Base-by-base conservation (phyloP, 2,797 vertebrate genomes). In the Chloroceryle amazona region DNA sequence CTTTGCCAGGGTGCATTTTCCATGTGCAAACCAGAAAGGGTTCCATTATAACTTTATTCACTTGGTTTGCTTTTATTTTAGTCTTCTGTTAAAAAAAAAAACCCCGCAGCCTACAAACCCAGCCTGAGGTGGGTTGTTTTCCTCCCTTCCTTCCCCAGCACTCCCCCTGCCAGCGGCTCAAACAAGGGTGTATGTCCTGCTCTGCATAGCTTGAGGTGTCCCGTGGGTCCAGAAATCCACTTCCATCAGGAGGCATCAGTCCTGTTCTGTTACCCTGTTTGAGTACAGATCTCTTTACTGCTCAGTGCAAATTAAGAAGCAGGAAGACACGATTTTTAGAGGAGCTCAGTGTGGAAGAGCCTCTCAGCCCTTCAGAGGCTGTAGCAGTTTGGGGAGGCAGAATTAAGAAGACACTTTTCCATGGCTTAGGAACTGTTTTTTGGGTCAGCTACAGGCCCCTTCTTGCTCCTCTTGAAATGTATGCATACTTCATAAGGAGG, bases 101-200 rank as follows among this genome's bases (percentile, higher is more conserved):
- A 58, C 1, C 14, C 46, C 35, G 13, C 41, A 28, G 15, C 19
- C 10, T 47, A 44, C 31, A 90, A 81, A 47, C 72, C 26, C 57
- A 87, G 29, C 17, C 60, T 4, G 20, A 55, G 19, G 33, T 81
- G 65, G 73, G 19, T 74, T 28, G 26, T 81, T 89, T 75, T 54
- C 29, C 39, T 90, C 70, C 51, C 22, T 75, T 90, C 73, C 54
- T 92, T 86, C n/a, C 42, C 35, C 31, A 82, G 4, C n/a, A 19
- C 28, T 55, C n/a, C 47, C n/a, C n/a, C 42, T 58, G n/a, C 5
- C 42, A 71, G 72, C 61, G 58, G 14, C 68, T 95, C 78, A 65
- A 76, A 89, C 78, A 89, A 95, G 94, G 94, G 94, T 86, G 55
- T 89, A 11, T 94, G 75, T 96, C 86, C 95, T 95, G 78, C 87